Evolutionary conservation across 2,113 vertebrate genomes (phyloP).

Genomic region (Epinephelus lanceolatus): DNA sequence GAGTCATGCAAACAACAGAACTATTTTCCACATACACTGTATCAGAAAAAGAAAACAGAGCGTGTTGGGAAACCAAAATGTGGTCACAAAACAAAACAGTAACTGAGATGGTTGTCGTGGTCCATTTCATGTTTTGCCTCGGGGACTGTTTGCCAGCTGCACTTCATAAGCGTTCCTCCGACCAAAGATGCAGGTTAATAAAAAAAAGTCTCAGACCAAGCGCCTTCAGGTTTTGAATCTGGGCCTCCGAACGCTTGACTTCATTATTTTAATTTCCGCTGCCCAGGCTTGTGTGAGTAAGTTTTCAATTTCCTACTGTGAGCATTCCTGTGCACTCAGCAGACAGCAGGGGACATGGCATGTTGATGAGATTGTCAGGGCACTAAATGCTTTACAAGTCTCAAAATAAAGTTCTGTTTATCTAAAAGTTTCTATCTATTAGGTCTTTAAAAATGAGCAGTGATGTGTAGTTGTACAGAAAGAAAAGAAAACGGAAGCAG

Average conservation of each 20-base stretch:
- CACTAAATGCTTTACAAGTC: background rate
- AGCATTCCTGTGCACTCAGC: slow-evolving; percentile 57
- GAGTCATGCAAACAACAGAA: slow-evolving; percentile 4
- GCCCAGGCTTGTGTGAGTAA: slow-evolving; percentile 36
- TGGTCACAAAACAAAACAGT: slow-evolving; percentile 37
- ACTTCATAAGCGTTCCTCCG: slow-evolving; percentile 63
- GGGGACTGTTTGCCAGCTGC: slow-evolving; percentile 68
- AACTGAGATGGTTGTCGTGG: slow-evolving; percentile 23
- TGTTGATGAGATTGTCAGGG: slow-evolving; percentile 17
- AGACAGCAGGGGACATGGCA: slow-evolving; percentile 36
- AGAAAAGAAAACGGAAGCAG: background rate
- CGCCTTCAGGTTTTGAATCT: slow-evolving; percentile 56
- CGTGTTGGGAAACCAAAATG: slow-evolving; percentile 34
- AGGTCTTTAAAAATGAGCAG: background rate
- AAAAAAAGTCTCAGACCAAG: slow-evolving; percentile 63
- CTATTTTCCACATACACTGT: background rate
- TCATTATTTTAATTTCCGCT: slow-evolving; percentile 76
- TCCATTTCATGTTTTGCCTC: slow-evolving; percentile 63
- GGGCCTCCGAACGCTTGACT: slow-evolving; percentile 63
- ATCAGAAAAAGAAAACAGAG: slow-evolving; percentile 10
- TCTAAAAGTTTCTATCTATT: background rate
- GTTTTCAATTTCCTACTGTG: slow-evolving; percentile 73
- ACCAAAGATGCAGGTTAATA: slow-evolving; percentile 72
- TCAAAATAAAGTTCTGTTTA: background rate
- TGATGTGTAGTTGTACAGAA: background rate